A percentile compares a stretch with the other conserved stretches of the same genome.
These are phyloP conservation scores for Mycetomoellerius zeteki DNA, from an alignment of 1,140 invertebrate species.

Conservation along the genomic window DNA sequence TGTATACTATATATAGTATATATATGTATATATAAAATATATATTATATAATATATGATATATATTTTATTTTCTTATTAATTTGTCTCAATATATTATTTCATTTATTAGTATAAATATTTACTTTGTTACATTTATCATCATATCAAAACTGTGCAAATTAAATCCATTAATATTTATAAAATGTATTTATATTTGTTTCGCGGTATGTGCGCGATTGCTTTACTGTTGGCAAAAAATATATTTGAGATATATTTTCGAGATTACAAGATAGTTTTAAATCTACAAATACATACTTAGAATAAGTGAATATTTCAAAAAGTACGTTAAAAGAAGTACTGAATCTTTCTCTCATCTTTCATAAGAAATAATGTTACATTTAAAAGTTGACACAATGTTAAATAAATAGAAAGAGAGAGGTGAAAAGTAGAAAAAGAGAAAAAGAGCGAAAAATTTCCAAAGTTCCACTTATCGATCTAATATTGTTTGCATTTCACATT, in stretches of 20 bases:
- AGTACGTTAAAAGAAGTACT: background rate
- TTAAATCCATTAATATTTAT: conserved; percentile 13
- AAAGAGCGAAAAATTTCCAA: background rate
- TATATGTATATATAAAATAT: conserved; percentile 2
- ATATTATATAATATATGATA: conserved; percentile 2
- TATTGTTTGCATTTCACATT: conserved; percentile 46
- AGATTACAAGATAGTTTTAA: background rate
- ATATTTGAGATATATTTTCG: background rate
- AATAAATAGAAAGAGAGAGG: background rate
- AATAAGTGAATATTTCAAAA: background rate
- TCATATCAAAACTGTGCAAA: background rate
- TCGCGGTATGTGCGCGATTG: background rate
- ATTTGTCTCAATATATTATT: background rate
- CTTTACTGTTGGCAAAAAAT: conserved; percentile 2
- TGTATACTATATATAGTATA: too few species aligned
- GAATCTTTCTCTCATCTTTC: background rate
- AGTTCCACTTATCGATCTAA: conserved; percentile 49
- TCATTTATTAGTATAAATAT: conserved; percentile 22
- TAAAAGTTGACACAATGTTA: background rate
- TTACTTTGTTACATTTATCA: background rate
- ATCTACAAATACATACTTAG: background rate
- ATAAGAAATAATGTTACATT: background rate
- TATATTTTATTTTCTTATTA: background rate
- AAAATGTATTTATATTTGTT: background rate
- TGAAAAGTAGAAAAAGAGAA: background rate